Evolutionary conservation across 2,888 invertebrate genomes (phyloP).

Genomic region (Drosophila aldrichi): DNA sequence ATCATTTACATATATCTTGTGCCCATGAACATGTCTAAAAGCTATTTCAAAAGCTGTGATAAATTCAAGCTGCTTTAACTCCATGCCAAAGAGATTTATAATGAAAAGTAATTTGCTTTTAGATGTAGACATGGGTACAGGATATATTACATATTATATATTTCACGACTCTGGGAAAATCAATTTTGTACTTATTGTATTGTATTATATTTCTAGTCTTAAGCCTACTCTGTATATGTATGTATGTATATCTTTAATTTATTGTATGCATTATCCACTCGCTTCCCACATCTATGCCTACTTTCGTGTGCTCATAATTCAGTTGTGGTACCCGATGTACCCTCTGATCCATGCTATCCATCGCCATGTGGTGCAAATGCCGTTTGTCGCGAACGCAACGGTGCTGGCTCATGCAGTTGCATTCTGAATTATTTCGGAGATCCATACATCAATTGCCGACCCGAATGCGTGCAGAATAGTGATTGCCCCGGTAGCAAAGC

Average conservation of each 20-base stretch:
- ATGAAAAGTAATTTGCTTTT: background rate
- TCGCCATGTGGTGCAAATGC: constrained; percentile 95
- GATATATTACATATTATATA: constrained; percentile 16
- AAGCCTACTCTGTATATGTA: constrained; percentile 40
- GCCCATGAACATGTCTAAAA: background rate
- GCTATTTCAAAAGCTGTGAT: background rate
- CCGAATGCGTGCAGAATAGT: constrained; percentile 94
- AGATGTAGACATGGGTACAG: constrained; percentile 12
- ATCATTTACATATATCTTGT: constrained; percentile 34
- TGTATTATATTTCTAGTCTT: constrained; percentile 49
- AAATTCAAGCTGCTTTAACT: background rate
- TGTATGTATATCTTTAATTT: constrained; percentile 25
- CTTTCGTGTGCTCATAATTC: constrained; percentile 24
- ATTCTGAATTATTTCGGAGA: constrained; percentile 93
- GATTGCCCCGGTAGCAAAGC: constrained; percentile 92
- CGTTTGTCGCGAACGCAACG: constrained; percentile 92
- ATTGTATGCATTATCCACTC: constrained; percentile 43
- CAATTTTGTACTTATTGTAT: constrained; percentile 10
- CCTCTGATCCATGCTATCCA: constrained; percentile 90
- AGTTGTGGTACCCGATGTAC: constrained; percentile 87
- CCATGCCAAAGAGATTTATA: background rate
- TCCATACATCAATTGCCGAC: constrained; percentile 93
- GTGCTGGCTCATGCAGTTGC: constrained; percentile 93
- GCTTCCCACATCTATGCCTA: constrained; percentile 63
- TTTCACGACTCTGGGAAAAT: constrained; percentile 29